Conservation (phyloP, 2,888 invertebrate species). For the Podabrus alpinus region DNA sequence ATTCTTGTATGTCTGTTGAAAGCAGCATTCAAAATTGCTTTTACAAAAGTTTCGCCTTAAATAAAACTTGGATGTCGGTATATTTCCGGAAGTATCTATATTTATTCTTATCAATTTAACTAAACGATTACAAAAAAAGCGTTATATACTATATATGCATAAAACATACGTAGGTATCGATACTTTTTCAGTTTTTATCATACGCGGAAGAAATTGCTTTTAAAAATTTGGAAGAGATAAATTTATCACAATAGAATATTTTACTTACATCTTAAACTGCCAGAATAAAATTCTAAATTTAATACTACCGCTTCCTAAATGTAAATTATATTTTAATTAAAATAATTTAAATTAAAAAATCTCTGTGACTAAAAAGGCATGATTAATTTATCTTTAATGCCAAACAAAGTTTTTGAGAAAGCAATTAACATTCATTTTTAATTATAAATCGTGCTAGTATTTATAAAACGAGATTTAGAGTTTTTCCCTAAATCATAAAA, state of each 20-base stretch:
- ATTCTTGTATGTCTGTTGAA: constrained; percentile 5
- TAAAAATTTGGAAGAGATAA: background rate
- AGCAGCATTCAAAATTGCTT: constrained; percentile 4
- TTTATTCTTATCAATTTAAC: background rate
- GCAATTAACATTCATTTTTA: background rate
- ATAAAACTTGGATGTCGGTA: background rate
- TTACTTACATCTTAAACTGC: background rate
- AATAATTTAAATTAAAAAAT: background rate
- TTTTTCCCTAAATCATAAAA: background rate
- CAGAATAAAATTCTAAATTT: background rate
- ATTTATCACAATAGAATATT: background rate
- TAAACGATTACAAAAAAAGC: background rate
- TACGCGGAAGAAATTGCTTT: background rate
- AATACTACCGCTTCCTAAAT: background rate
- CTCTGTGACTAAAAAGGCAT: background rate
- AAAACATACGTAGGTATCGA: background rate
- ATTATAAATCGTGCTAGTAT: background rate
- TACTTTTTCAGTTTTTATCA: background rate
- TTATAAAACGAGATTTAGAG: background rate
- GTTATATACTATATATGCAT: background rate
- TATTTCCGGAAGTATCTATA: background rate
- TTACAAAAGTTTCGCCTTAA: background rate
- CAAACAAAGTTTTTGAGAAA: background rate
- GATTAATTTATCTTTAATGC: background rate
- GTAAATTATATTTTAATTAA: background rate